These are phyloP conservation scores for Syritta pipiens DNA, from an alignment of 2,888 invertebrate species.

Conservation along the genomic window DNA sequence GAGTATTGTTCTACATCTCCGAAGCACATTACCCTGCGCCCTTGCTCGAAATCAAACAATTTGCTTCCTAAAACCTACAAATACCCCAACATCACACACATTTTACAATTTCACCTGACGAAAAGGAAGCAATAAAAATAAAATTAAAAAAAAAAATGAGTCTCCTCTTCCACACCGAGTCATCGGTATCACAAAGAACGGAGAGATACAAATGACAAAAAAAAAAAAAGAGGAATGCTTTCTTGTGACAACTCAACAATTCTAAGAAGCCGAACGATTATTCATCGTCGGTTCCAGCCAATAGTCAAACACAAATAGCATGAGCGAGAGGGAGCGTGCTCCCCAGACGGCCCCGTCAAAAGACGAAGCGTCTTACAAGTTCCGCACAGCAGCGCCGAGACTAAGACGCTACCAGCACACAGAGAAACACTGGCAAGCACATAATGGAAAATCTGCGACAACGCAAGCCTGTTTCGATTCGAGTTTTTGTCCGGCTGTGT, in stretches of 20 bases:
- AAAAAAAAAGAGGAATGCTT: slow-evolving; percentile 30
- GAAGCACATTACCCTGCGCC: too few species aligned
- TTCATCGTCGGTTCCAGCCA: slow-evolving; percentile 54
- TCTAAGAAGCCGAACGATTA: slow-evolving; percentile 60
- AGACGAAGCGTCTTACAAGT: slow-evolving; percentile 18
- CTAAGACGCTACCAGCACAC: too few species aligned
- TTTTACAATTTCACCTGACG: slow-evolving; percentile 22
- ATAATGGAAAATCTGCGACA: slow-evolving; percentile 42
- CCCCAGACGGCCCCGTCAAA: slow-evolving; percentile 32
- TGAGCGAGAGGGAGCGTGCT: slow-evolving; percentile 5
- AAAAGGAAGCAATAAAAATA: slow-evolving; percentile 30
- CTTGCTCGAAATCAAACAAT: too few species aligned
- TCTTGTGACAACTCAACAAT: slow-evolving; percentile 55
- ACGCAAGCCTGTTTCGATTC: slow-evolving; percentile 18
- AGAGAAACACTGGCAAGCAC: neutral
- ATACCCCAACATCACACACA: neutral
- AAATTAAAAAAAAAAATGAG: slow-evolving; percentile 24
- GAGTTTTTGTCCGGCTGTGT: too few species aligned
- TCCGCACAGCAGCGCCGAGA: slow-evolving; percentile 7
- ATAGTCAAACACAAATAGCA: slow-evolving; percentile 37
- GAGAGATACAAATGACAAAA: slow-evolving; percentile 21
- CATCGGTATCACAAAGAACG: slow-evolving; percentile 56
- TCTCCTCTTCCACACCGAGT: slow-evolving; percentile 34
- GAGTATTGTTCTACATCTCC: too few species aligned
- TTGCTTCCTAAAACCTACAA: too few species aligned